Base-by-base conservation (phyloP, 2,888 invertebrate species). In the Cantharis rustica region DNA sequence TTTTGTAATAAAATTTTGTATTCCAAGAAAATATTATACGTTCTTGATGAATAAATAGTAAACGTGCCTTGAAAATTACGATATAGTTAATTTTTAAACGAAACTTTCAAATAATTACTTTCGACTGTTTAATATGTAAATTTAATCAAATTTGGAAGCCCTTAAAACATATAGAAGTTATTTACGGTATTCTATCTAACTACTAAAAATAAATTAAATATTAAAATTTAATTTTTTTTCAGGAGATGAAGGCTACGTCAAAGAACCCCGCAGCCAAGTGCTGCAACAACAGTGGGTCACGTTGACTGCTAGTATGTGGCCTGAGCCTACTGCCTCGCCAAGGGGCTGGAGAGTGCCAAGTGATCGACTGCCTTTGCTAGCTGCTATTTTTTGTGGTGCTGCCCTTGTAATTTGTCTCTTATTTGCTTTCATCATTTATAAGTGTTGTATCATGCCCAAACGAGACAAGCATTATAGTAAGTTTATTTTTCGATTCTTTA, bases 371-470 rank as follows among this genome's bases (percentile, higher is more conserved):
- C 89, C 90, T 66, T 82, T 89, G 73, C 83, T 90, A 80, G 89
- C 89, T 62, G 89, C 89, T 75, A 87, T 89, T 61, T 89, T 89
- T 81, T 89, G 89, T 82, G 89, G 89, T 17, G 92, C 92, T 78
- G 92, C 92, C 79, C 89, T 93, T 83, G 91, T 92, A 84, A 91
- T 92, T 84, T 91, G 92, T 84, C 87, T 92, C 84, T 89, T 93
- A 86, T 90, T 92, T 86, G 91, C 92, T 82, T 88, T 91, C 86
- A 88, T 93, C 84, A 89, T 93, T 84, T 93, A 92, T 88, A 91
- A 92, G 87, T 93, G 92, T 87, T 92, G 93, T 89, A 91, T 92
- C 86, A 92, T 93, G 91, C 93, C 93, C 83, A 91, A 92, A 80
- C 90, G 92, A 85, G 92, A 93, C 88, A 93, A 93, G 89, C 91